Base-by-base conservation (phyloP, 2,888 invertebrate species). In the Idaea biselata region DNA sequence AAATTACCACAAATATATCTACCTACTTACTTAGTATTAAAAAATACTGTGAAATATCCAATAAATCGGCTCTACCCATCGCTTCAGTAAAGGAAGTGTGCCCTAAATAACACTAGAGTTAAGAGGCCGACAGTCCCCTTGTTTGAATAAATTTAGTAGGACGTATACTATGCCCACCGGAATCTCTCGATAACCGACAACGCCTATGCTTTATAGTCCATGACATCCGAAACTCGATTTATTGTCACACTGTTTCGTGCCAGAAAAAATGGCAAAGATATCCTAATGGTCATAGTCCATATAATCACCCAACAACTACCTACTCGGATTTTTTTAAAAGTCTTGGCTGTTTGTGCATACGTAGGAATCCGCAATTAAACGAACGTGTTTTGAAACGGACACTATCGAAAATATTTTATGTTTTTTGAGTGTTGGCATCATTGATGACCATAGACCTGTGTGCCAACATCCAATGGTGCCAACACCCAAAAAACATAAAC, bases 181-280 rank as follows among this genome's bases (percentile, higher is more conserved):
- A 91, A 84, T 86, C 84, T 81, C 87, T 89, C 88, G 89, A 91
- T 91, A 90, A 87, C 87, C 89, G 81, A 83, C 85, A 80, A 86
- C 88, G 89, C 87, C 90, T 90, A 89, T 88, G 92, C 85, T 91
- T 92, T 92, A 92, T 92, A 91, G 81, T 85, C 88, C 91, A 81
- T 92, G 86, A 90, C 89, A 89, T 91, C 92, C 92, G 91, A 88
- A 87, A 85, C 86, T 80, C 83, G 82, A 91, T 91, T 91, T 91
- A 91, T 91, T 83, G 81, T 89, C 86, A 84, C 87, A 82, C 86
- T 81, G 82, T 79, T 76, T 72, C 73, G 69, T 73, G 73, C 73
- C 73, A 77, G 78, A 80, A 84, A 86, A 81, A 81, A 77, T 73
- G 74, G 71, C 67, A 76, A 80, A 77, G 66, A 79, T 79, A 71